Conservation (phyloP, 2,113 vertebrate species). For the Corvus moneduloides region DNA sequence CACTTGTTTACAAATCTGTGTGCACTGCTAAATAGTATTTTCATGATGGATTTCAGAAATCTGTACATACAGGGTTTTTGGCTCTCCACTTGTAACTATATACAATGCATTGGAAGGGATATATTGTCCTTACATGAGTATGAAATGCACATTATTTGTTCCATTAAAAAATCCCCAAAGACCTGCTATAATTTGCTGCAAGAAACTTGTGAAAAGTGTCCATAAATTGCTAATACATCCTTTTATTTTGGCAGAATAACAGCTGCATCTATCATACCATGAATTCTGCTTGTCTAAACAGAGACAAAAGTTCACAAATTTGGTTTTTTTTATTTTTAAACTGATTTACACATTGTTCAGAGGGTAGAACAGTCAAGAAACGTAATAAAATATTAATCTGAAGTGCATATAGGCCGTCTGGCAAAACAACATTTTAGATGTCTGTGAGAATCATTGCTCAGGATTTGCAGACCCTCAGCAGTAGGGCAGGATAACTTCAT, state of each 20-base stretch:
- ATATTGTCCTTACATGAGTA: not conserved
- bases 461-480: not conserved
- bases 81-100: not conserved
- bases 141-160: not conserved
- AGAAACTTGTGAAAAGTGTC: not conserved
- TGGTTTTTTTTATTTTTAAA: not conserved
- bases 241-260: not conserved
- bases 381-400: not conserved
- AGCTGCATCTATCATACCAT: not conserved
- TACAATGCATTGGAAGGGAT: not conserved
- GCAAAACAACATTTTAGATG: not conserved
- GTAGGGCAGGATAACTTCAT: not conserved
- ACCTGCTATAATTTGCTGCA: not conserved
- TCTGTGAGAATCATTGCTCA: not conserved
- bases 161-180: not conserved
- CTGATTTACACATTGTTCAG: not conserved
- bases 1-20: not conserved
- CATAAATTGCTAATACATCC: not conserved
- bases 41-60: not conserved
- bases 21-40: not conserved
- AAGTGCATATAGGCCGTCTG: not conserved
- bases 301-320: not conserved
- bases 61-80: not conserved
- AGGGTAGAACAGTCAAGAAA: not conserved
- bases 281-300: not conserved